Percentiles rank a stretch among this genome's conserved stretches.
Conservation (phyloP, 2,888 invertebrate genomes). For the Pelosia muscerda region DNA sequence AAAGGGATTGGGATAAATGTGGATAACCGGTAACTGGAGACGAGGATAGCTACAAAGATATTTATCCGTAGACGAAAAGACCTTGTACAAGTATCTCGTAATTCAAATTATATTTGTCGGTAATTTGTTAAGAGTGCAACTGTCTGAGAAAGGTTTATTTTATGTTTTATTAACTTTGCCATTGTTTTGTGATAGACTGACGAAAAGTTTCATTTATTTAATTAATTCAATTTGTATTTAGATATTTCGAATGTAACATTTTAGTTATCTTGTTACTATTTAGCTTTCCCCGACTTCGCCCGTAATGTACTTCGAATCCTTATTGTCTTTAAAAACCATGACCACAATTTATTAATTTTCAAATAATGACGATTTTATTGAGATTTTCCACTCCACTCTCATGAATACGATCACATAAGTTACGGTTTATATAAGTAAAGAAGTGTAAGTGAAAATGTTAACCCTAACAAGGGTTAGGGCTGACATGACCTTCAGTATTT, state of each 20-base stretch:
- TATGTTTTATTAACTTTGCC: constrained; percentile 4
- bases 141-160: constrained; percentile 1
- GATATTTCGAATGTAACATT: neutral
- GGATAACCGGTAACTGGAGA: constrained; percentile 12
- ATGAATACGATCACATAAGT: no score
- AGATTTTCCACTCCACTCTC: no score
- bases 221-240: neutral
- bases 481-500: neutral
- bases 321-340: no score
- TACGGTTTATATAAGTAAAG: no score
- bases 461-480: no score
- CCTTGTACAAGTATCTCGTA: no score
- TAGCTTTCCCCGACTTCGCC: no score
- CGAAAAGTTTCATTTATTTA: neutral
- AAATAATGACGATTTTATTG: no score
- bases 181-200: neutral
- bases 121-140: neutral
- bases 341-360: no score
- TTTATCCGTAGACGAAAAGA: constrained; percentile 7
- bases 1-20: constrained; percentile 42
- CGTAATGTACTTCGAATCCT: no score
- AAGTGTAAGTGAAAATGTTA: no score
- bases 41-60: constrained; percentile 13
- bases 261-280: no score
- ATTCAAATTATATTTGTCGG: constrained; percentile 17